Conservation (phyloP, 35 echinoderm and acorn worm genomes). For the Anneissia japonica region DNA sequence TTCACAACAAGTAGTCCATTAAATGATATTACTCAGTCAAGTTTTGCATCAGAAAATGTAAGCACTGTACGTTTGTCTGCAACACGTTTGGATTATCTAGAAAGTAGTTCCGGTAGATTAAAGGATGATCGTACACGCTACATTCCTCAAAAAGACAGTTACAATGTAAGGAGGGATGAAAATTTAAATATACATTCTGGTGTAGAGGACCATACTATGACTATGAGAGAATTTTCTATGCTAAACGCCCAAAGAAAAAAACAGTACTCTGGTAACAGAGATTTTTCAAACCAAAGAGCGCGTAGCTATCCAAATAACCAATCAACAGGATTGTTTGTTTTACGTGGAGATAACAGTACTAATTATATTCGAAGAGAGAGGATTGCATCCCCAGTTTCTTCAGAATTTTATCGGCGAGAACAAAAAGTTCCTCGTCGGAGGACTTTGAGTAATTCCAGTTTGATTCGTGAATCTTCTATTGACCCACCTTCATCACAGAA, state of each 20-base stretch:
- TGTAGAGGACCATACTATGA: neutral
- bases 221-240: neutral
- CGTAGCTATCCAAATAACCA: neutral
- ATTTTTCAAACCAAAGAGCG: neutral
- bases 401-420: neutral
- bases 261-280: neutral
- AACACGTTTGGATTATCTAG: neutral
- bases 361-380: neutral
- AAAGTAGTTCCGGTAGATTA: neutral
- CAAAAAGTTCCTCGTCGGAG: neutral
- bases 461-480: neutral
- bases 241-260: neutral
- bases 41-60: neutral
- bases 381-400: neutral
- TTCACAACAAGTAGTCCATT: neutral
- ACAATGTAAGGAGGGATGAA: neutral
- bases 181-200: neutral
- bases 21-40: neutral
- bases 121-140: neutral
- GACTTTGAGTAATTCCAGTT: neutral
- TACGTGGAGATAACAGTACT: neutral
- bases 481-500: neutral
- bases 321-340: neutral
- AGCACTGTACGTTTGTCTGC: neutral
- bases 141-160: no score